Conservation (phyloP, 2,113 vertebrate genomes). For the Boleophthalmus pectinirostris region DNA sequence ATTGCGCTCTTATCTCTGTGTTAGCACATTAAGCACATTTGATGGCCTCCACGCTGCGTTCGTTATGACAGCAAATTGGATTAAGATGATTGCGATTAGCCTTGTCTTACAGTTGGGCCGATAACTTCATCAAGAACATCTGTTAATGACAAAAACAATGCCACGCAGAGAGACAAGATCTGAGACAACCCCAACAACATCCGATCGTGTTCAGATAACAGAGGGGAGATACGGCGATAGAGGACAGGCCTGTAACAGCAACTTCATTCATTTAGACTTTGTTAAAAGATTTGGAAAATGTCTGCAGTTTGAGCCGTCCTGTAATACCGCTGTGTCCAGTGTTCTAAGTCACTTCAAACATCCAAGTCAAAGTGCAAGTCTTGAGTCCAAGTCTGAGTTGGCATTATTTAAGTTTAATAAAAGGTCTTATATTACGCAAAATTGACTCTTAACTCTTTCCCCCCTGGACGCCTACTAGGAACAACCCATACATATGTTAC, state of each 20-base stretch:
- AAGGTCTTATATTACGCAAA: too few species aligned
- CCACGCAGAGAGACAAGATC: slow-evolving; percentile 32
- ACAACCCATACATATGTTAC: too few species aligned
- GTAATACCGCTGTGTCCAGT: background rate
- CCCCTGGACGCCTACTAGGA: too few species aligned
- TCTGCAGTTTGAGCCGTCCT: background rate
- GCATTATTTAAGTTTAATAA: too few species aligned
- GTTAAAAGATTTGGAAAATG: background rate
- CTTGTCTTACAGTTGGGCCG: slow-evolving; percentile 17
- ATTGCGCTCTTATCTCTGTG: slow-evolving; percentile 28
- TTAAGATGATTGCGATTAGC: slow-evolving; percentile 42
- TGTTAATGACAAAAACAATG: slow-evolving; percentile 47
- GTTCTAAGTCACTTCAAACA: background rate
- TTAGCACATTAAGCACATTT: slow-evolving; percentile 15
- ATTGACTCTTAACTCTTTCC: too few species aligned
- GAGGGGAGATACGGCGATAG: background rate
- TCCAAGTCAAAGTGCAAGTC: too few species aligned
- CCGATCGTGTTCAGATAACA: slow-evolving; percentile 9
- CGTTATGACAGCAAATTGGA: slow-evolving; percentile 38
- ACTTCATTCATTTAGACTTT: background rate
- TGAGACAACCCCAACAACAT: slow-evolving; percentile 2
- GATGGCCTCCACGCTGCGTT: slow-evolving; percentile 17
- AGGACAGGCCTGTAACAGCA: background rate
- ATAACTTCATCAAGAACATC: slow-evolving; percentile 44
- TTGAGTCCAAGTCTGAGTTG: too few species aligned